phyloP scores from a whole-genome alignment of 2,888 invertebrate species.

The Atrina japonica region DNA sequence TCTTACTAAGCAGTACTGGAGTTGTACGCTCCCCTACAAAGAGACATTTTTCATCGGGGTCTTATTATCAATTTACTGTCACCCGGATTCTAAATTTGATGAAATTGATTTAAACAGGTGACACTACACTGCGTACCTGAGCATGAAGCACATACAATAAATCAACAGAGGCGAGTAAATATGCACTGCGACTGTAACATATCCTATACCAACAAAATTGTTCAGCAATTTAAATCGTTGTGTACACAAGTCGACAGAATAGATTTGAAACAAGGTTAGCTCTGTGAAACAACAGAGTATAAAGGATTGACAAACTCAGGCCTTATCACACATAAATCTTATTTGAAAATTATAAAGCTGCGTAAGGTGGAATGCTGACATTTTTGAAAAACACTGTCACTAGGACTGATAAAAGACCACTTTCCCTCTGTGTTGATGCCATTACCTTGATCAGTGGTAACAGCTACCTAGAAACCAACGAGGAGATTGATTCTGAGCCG shows the following conservation, averaged over 20 bases:
- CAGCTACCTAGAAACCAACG: too few relatives aligned
- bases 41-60: slow-evolving; percentile 31
- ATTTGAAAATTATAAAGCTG: too few relatives aligned
- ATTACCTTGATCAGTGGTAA: too few relatives aligned
- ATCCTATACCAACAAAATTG: slow-evolving; percentile 19
- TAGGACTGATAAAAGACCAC: too few relatives aligned
- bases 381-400: too few relatives aligned
- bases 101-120: slow-evolving; percentile 32
- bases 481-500: too few relatives aligned
- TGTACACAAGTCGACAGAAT: slow-evolving; percentile 23
- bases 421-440: too few relatives aligned
- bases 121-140: slow-evolving; percentile 11
- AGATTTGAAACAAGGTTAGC: slow-evolving; percentile 23
- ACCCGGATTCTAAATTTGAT: slow-evolving; percentile 12
- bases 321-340: too few relatives aligned
- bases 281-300: slow-evolving; percentile 6
- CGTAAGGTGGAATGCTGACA: too few relatives aligned
- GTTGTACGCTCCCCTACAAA: slow-evolving; percentile 32
- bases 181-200: slow-evolving; percentile 1
- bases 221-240: slow-evolving; percentile 24
- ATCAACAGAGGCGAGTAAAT: slow-evolving; percentile 1
- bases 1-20: slow-evolving; percentile 26
- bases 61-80: slow-evolving; percentile 21
- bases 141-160: slow-evolving; percentile 14
- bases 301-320: too few relatives aligned